Evolutionary conservation across 64 coral and sea anemone species (phyloP).

Genomic region (Stichodactyla mertensii): DNA sequence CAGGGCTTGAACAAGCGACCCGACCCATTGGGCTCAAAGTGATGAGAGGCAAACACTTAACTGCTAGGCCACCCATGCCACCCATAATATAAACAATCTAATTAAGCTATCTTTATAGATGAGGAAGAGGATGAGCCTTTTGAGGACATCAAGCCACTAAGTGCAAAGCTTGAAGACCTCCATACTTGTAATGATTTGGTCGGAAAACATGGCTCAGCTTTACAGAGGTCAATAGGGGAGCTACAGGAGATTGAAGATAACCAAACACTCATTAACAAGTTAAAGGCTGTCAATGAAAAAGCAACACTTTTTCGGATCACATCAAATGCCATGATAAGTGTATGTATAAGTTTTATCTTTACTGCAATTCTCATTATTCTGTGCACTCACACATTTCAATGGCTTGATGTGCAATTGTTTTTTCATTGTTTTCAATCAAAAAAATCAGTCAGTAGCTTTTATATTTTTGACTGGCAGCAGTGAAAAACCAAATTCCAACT

Average conservation of each 20-base stretch:
- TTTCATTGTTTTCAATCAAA: too few species aligned
- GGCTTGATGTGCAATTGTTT: too few species aligned
- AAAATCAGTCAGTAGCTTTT: too few species aligned
- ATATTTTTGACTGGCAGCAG: too few species aligned
- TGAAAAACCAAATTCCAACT: too few species aligned
- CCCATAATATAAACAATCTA: too few species aligned
- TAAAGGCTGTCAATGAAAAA: slow-evolving; percentile 95
- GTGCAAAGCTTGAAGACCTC: slow-evolving; percentile 82
- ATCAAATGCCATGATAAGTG: slow-evolving; percentile 99
- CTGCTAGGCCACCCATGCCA: too few species aligned
- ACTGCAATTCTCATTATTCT: background rate
- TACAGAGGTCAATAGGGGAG: slow-evolving; percentile 85
- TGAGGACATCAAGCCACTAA: slow-evolving; percentile 76
- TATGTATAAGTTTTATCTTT: slow-evolving; percentile 35
- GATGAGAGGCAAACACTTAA: too few species aligned
- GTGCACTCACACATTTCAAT: too few species aligned
- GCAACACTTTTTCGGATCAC: slow-evolving; percentile 97
- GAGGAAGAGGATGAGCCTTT: slow-evolving; percentile 88
- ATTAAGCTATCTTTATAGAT: slow-evolving; percentile 42
- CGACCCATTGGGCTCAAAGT: too few species aligned
- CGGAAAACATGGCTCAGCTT: slow-evolving; percentile 90
- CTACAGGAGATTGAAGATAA: slow-evolving; percentile 87
- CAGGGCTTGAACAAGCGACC: too few species aligned
- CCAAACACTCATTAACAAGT: slow-evolving; percentile 48
- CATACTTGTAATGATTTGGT: slow-evolving; percentile 99